phyloP scores from a whole-genome alignment of 1,140 invertebrate genomes.

The Bombyx mandarina region DNA sequence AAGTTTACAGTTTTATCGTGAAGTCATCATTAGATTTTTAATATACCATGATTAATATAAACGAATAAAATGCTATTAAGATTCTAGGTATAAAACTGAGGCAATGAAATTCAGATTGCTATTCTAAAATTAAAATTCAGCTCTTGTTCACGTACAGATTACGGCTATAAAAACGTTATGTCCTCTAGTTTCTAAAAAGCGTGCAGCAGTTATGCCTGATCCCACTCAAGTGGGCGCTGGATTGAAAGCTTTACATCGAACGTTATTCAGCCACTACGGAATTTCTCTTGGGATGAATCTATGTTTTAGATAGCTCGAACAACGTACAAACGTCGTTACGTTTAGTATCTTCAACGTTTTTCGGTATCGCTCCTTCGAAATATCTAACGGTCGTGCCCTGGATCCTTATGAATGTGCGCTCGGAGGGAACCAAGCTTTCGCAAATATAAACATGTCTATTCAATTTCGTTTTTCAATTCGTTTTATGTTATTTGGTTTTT shows the following conservation, averaged over 20 bases:
- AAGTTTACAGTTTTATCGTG: no score
- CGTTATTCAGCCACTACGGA: conserved; percentile 18
- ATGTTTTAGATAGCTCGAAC: conserved; percentile 16
- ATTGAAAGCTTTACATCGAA: conserved; percentile 22
- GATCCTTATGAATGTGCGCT: conserved; percentile 5
- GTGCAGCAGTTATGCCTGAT: conserved; percentile 9
- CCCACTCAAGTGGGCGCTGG: conserved; percentile 12
- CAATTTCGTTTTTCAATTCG: conserved; percentile 5
- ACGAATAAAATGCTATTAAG: no score
- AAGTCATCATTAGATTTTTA: no score
- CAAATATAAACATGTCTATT: conserved; percentile 6
- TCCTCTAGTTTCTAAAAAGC: not conserved
- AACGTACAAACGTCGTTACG: conserved; percentile 20
- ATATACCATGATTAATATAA: no score
- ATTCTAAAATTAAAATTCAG: no score
- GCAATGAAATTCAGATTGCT: no score
- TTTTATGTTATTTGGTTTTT: conserved; percentile 3
- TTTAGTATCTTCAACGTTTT: conserved; percentile 11
- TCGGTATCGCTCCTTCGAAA: conserved; percentile 10
- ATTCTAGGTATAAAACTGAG: no score
- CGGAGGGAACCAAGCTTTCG: not conserved
- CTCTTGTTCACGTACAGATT: no score
- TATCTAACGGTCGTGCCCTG: conserved; percentile 12
- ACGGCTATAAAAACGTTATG: no score
- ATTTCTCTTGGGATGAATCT: conserved; percentile 22